Evolutionary conservation across 2,888 invertebrate species (phyloP), one percentile per base, ranked within the genome.

Genomic region (Tenthredo notha): DNA sequence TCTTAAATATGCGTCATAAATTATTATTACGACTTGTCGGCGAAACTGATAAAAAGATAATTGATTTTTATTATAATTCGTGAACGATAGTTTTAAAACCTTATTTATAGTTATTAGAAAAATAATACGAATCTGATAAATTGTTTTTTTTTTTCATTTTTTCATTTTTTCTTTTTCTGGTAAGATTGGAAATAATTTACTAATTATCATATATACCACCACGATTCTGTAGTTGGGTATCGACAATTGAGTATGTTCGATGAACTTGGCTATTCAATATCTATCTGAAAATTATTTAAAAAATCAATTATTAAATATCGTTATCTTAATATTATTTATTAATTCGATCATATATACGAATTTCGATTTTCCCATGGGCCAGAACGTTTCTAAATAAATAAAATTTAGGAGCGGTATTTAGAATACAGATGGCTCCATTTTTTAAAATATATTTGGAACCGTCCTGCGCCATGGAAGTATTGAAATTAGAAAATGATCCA

Each of bases 171-270:
- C n/a, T 70, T 33, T 25, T 25, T 70, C 33, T 15, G 88, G 84
- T 89, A 88, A 89, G 61, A 80, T 80, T 91, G 90, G 90, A 91
- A 92, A 92, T 88, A 91, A 92, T 92, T 92, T 87, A 88, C 92
- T 92, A 92, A 91, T 88, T 87, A 85, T 88, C 85, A 21, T 84
- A 21, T 84, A 43, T 47, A 25, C 72, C 86, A 87, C 86, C 87
- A 87, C 86, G 86, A 85, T 87, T 85, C 86, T 89, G 88, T 78
- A 61, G 37, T 50, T 50, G 87, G 87, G 87, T 88, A 87, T 89
- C 90, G 90, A 90, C 90, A 91, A 89, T 90, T 88, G 90, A 90
- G 91, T 90, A 90, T 89, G 90, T 86, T 87, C 84, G 78, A 37
- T 61, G 47, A 58, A 80, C 40, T 61, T 80, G 78, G 78, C 58